These are phyloP conservation scores for Drosophila carrolli DNA, from an alignment of 1,140 invertebrate genomes.

Conservation along the genomic window DNA sequence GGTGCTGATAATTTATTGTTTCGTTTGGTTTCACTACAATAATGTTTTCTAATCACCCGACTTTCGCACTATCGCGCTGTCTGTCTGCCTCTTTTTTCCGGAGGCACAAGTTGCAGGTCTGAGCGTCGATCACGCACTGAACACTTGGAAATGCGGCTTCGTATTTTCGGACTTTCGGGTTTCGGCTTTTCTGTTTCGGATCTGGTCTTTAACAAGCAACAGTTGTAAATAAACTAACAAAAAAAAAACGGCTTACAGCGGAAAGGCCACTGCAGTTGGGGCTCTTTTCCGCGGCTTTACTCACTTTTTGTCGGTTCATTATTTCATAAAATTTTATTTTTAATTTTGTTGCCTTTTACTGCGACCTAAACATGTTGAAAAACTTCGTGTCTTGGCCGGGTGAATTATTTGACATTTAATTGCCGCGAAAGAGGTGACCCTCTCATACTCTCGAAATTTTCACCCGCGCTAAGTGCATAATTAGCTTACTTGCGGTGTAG, in stretches of 20 bases:
- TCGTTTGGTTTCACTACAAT: neutral
- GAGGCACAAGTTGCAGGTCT: conserved; percentile 60
- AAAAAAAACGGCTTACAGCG: conserved; percentile 24
- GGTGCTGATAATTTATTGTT: conserved; percentile 20
- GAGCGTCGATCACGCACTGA: conserved; percentile 76
- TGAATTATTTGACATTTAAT: conserved; percentile 67
- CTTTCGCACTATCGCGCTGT: conserved; percentile 19
- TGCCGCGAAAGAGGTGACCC: conserved; percentile 17
- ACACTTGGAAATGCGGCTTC: conserved; percentile 23
- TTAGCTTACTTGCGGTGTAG: conserved; percentile 34
- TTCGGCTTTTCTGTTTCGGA: conserved; percentile 32
- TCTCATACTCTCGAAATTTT: conserved; percentile 3
- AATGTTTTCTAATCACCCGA: conserved; percentile 12
- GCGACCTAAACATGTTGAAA: conserved; percentile 60
- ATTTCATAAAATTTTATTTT: conserved; percentile 61
- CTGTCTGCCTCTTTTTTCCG: conserved; percentile 19
- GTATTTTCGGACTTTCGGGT: conserved; percentile 19
- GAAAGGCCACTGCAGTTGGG: conserved; percentile 41
- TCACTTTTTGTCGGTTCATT: conserved; percentile 54
- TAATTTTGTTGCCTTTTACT: conserved; percentile 33
- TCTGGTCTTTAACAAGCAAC: conserved; percentile 42
- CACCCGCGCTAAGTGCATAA: conserved; percentile 47
- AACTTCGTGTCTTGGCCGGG: conserved; percentile 20
- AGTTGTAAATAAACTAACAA: conserved; percentile 30
- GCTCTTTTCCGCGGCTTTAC: conserved; percentile 38